Percentiles rank a stretch among this genome's conserved stretches.
Conservation (phyloP, 2,113 vertebrate genomes). For the Turnix velox region DNA sequence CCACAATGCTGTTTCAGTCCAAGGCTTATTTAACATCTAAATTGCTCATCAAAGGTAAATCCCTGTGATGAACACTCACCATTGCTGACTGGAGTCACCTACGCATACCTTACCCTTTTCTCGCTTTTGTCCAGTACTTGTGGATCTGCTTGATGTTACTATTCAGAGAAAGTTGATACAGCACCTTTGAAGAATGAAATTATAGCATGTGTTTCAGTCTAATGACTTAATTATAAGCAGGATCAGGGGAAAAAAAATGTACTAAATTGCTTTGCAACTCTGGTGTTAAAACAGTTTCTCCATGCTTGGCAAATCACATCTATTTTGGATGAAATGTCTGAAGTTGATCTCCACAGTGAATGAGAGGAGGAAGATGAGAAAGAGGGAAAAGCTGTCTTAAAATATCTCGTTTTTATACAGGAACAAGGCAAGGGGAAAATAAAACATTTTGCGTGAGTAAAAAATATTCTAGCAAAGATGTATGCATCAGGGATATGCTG, state of each 20-base stretch:
- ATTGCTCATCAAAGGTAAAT: conserved; percentile 9
- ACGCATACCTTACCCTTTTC: background rate
- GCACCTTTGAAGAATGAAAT: background rate
- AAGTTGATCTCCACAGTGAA: background rate
- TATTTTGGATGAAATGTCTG: background rate
- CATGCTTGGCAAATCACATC: background rate
- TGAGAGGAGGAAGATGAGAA: background rate
- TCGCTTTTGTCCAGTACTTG: background rate
- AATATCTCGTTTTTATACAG: background rate
- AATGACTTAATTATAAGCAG: background rate
- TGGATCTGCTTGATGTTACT: background rate
- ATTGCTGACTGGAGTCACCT: background rate
- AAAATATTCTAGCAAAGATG: background rate
- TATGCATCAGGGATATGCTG: background rate
- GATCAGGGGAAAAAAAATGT: background rate
- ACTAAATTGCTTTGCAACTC: background rate
- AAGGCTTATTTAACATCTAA: background rate
- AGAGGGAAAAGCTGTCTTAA: background rate
- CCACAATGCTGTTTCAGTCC: background rate
- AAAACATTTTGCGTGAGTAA: background rate
- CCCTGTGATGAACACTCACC: background rate
- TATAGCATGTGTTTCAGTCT: background rate
- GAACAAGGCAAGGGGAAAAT: background rate
- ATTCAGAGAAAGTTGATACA: background rate
- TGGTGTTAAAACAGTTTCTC: background rate